Evolutionary conservation across 92 coral and sea anemone genomes (phyloP).

Genomic region (Zoanthus sansibaricus): DNA sequence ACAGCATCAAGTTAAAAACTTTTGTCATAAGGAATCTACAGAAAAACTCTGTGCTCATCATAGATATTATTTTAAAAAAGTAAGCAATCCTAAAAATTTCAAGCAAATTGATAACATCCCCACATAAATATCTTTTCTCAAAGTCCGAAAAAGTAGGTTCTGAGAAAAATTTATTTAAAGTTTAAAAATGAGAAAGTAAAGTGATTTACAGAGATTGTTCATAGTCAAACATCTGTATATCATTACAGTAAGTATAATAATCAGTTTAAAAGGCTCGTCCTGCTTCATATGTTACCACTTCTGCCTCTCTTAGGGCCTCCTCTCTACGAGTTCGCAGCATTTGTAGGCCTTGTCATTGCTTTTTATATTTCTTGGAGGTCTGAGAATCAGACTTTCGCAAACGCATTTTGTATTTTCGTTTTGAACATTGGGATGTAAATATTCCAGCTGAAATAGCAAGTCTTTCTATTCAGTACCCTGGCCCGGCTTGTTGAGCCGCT

Average conservation of each 20-base stretch:
- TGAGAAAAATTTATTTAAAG: constrained; percentile 32
- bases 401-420: not conserved
- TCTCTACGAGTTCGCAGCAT: not conserved
- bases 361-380: not conserved
- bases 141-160: constrained; percentile 37
- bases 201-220: not conserved
- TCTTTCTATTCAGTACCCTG: not conserved
- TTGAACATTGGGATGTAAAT: not conserved
- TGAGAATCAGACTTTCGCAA: not conserved
- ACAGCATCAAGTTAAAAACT: constrained; percentile 48
- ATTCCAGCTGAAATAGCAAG: not conserved
- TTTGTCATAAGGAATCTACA: constrained; percentile 42
- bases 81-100: constrained; percentile 56
- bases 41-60: constrained; percentile 46
- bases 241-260: not conserved
- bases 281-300: not conserved
- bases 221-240: not conserved
- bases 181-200: not conserved
- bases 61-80: constrained; percentile 26
- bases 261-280: not conserved
- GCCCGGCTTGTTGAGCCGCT: not conserved
- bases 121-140: constrained; percentile 42
- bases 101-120: constrained; percentile 6
- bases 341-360: not conserved
- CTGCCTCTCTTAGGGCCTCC: not conserved